Conservation (phyloP, 2,113 vertebrate species). For the Tapirus terrestris region DNA sequence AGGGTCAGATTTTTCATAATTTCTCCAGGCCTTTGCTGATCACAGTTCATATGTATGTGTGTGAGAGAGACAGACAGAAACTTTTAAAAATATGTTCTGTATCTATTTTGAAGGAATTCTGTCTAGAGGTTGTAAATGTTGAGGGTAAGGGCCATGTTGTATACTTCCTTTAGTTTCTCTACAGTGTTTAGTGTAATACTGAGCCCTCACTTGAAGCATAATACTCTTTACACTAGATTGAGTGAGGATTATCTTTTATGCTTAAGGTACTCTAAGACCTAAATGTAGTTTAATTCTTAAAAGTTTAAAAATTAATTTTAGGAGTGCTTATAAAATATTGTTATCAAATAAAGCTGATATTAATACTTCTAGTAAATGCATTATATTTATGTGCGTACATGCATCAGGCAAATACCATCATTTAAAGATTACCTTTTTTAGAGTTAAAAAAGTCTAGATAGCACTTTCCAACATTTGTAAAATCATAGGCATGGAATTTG, state of each 20-base stretch:
- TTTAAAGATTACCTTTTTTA: background rate
- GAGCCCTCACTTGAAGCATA: background rate
- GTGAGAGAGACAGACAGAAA: background rate
- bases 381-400: background rate
- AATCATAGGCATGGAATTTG: background rate
- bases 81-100: background rate
- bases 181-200: background rate
- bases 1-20: background rate
- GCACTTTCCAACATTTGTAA: background rate
- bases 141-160: background rate
- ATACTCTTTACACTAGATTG: background rate
- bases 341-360: background rate
- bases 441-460: background rate
- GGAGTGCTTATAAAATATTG: background rate
- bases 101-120: background rate
- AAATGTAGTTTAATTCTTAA: background rate
- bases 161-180: background rate
- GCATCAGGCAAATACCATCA: background rate
- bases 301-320: constrained; percentile 25
- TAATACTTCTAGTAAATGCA: background rate
- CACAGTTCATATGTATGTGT: background rate
- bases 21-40: background rate
- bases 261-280: background rate
- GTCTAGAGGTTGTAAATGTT: background rate
- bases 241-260: background rate